phyloP scores from a whole-genome alignment of 2,888 invertebrate genomes.

The Pseudanteris insignis region DNA sequence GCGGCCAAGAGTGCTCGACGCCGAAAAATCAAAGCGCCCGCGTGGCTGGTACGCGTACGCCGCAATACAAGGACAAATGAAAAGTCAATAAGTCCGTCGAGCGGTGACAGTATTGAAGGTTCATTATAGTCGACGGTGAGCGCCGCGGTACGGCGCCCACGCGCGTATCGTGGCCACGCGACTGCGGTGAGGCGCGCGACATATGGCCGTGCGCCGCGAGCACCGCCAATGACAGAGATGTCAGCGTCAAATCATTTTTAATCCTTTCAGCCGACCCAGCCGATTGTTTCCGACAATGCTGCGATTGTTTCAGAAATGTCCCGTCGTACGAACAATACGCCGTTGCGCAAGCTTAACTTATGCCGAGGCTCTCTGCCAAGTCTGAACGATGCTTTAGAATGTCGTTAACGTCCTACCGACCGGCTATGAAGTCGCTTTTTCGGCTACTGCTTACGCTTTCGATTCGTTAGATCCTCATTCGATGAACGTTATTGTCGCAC shows the following conservation, averaged over 20 bases:
- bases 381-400: slow-evolving; percentile 5
- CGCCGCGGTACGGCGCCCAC: slow-evolving; percentile 57
- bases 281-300: slow-evolving; percentile 10
- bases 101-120: slow-evolving; percentile 62
- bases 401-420: too few relatives aligned
- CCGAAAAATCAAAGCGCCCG: slow-evolving; percentile 35
- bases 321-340: slow-evolving; percentile 17
- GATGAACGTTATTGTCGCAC: too few relatives aligned
- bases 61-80: slow-evolving; percentile 45
- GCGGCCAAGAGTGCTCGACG: slow-evolving; percentile 15
- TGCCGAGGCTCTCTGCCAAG: not conserved
- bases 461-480: too few relatives aligned
- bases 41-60: slow-evolving; percentile 28
- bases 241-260: slow-evolving; percentile 14
- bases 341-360: slow-evolving; percentile 2
- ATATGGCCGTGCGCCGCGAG: slow-evolving; percentile 52
- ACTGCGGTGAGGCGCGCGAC: slow-evolving; percentile 54
- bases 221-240: slow-evolving; percentile 17
- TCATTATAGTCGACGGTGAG: slow-evolving; percentile 62
- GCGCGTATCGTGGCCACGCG: slow-evolving; percentile 64
- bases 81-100: slow-evolving; percentile 62
- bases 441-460: too few relatives aligned
- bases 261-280: not conserved
- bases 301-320: slow-evolving; percentile 27
- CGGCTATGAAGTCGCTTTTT: too few relatives aligned